Base-by-base conservation (phyloP, 2,797 vertebrate genomes). In the Megaceryle alcyon region DNA sequence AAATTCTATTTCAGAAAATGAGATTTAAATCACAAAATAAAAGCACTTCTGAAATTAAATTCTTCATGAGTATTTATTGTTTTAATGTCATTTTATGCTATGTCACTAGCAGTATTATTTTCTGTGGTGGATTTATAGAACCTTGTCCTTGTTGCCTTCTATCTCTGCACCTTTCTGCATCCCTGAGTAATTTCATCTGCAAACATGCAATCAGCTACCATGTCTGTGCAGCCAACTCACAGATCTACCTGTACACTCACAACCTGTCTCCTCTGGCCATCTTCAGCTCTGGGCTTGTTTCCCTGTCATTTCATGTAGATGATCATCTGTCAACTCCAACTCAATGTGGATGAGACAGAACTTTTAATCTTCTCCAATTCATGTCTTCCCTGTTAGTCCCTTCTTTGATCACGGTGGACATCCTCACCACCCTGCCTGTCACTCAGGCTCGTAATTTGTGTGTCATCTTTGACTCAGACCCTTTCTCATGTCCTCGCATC, bases 361-460 rank as follows among this genome's bases (percentile, higher is more conserved):
- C 95, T 95, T 95, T 64, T 96, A 94, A 97, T 96, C 96, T 96
- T 96, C 86, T 61, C 54, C 65, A 85, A 11, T 83, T 84, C 53
- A 15, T 75, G 92, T 82, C 92, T 92, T 83, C 76, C 76, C 69
- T 87, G 49, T 72, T 81, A 71, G 71, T 89, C 23, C 69, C 46
- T 26, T 71, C 76, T 92, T 92, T 93, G 95, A 93, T 96, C 95
- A 96, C 20, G 0, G 41, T 1, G 6, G 82, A 91, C 92, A 95
- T 53, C 72, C 91, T 95, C 29, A 12, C 84, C 17, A 0, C 69
- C 72, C 72, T 60, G 21, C 71, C 92, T 95, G 96, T 92, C 94
- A 80, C 76, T 95, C 92, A 95, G 79, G 69, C 79, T 86, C 14
- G 1, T 94, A 92, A 97, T 96, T 94, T 96, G 84, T 83, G 90